Evolutionary conservation across 92 coral and sea anemone genomes (phyloP).

Genomic region (Paramuricea clavata): DNA sequence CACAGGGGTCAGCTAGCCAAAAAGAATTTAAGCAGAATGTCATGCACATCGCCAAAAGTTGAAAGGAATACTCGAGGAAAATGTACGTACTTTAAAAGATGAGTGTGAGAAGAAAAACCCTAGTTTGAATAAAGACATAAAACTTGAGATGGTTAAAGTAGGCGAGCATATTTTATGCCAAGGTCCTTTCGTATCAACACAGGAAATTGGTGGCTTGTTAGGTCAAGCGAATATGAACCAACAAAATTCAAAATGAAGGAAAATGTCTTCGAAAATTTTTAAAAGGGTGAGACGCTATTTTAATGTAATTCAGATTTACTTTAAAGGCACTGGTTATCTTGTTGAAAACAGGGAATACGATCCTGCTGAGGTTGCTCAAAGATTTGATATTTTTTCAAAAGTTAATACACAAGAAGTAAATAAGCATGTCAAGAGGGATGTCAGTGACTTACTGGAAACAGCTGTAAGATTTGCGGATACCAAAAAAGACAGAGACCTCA

Average conservation of each 20-base stretch:
- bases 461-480: slow-evolving; percentile 52
- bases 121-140: neutral
- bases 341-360: slow-evolving; percentile 51
- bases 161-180: slow-evolving; percentile 32
- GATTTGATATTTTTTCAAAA: neutral
- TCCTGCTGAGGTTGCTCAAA: slow-evolving; percentile 25
- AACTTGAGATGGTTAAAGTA: slow-evolving; percentile 19
- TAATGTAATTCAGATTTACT: slow-evolving; percentile 36
- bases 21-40: slow-evolving; percentile 30
- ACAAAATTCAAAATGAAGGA: neutral
- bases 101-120: slow-evolving; percentile 6
- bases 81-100: slow-evolving; percentile 7
- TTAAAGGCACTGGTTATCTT: slow-evolving; percentile 43
- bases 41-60: neutral
- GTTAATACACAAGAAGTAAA: neutral
- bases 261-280: slow-evolving; percentile 40
- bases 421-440: slow-evolving; percentile 7
- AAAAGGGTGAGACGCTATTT: slow-evolving; percentile 25
- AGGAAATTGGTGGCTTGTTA: slow-evolving; percentile 43
- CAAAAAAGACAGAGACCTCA: slow-evolving; percentile 53
- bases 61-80: slow-evolving; percentile 8
- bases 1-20: slow-evolving; percentile 32
- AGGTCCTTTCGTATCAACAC: slow-evolving; percentile 51
- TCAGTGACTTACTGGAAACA: slow-evolving; percentile 39
- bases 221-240: neutral